Base-by-base conservation (phyloP, 1,140 invertebrate genomes). In the Ceratina japonica region DNA sequence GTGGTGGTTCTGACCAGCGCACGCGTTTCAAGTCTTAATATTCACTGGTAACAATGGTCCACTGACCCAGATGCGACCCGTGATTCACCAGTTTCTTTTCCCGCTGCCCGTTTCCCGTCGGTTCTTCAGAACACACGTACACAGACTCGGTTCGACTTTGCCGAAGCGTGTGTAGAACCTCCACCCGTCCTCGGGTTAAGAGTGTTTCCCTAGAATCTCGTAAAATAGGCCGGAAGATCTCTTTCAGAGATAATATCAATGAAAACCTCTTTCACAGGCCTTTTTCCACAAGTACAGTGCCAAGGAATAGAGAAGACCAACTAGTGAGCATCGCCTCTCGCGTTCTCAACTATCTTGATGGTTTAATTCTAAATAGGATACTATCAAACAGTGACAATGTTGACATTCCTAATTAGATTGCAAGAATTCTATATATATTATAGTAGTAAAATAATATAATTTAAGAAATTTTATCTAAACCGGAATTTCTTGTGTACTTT, bases 211-310 rank as follows among this genome's bases (percentile, higher is more conserved):
- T 59, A 44, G 71, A 75, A 61, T 52, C 62, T 61, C 37, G 71
- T 61, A 22, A 75, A 75, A 68, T 44, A 63, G 20, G 10, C 44
- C 71, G 54, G 52, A 27, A 66, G 77, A 79, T 75, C 66, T 62
- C 77, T 75, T 79, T 75, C 54, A 22, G 63, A 74, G 77, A 79
- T 79, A 79, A 24, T 54, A 75, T 79, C 77, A 79, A 79, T 79
- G 77, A 54, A 54, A 59, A 54, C 24, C 37, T 52, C 71, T 79
- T 79, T 75, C 71, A 44, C 10, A 44, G 37, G 37, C 10, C 37
- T 44, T 44, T 44, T 44, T 44, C 5, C 37, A n/a, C n/a, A 10
- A 44, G 37, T 10, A 44, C 5, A 44, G 37, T 44, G 10, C 37
- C 37, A 44, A 44, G 10, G 37, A 44, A 44, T 44, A 44, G 10